phyloP scores from a whole-genome alignment of 35 echinoderm and acorn worm species.

The Diadema setosum region DNA sequence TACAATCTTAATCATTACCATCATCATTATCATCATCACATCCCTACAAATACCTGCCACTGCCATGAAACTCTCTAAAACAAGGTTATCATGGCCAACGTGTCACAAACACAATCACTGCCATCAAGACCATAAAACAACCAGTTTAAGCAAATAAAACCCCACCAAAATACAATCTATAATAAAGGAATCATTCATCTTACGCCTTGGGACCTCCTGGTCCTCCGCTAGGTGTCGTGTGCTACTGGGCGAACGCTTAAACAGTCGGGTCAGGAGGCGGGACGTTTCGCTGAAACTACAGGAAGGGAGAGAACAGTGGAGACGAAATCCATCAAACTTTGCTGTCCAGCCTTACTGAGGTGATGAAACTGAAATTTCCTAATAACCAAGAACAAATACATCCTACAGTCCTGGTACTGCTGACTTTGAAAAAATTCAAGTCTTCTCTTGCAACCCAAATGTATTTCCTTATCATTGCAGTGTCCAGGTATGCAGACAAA shows the following conservation, averaged over 20 bases:
- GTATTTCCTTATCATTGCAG: too few species aligned
- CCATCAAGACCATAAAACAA: neutral
- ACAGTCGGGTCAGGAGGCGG: slow-evolving; percentile 71
- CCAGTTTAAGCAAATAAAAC: neutral
- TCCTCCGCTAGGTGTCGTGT: slow-evolving; percentile 43
- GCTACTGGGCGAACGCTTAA: slow-evolving; percentile 48
- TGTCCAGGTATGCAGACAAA: too few species aligned
- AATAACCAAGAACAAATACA: too few species aligned
- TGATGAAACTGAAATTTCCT: too few species aligned
- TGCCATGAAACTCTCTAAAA: too few species aligned
- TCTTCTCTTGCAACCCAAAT: too few species aligned
- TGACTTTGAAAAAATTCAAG: too few species aligned
- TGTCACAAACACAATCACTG: neutral
- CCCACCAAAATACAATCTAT: neutral
- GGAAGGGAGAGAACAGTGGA: neutral
- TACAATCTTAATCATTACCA: too few species aligned
- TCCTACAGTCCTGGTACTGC: too few species aligned
- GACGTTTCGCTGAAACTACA: slow-evolving; percentile 91
- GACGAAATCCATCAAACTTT: too few species aligned
- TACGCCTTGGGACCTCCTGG: slow-evolving; percentile 59
- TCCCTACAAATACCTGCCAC: neutral
- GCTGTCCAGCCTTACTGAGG: too few species aligned
- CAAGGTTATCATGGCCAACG: neutral
- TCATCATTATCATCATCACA: neutral
- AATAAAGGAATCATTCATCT: neutral